A percentile compares a stretch with the other conserved stretches of the same genome.
Conservation (phyloP, 2,888 invertebrate genomes). For the Eupithecia centaureata region DNA sequence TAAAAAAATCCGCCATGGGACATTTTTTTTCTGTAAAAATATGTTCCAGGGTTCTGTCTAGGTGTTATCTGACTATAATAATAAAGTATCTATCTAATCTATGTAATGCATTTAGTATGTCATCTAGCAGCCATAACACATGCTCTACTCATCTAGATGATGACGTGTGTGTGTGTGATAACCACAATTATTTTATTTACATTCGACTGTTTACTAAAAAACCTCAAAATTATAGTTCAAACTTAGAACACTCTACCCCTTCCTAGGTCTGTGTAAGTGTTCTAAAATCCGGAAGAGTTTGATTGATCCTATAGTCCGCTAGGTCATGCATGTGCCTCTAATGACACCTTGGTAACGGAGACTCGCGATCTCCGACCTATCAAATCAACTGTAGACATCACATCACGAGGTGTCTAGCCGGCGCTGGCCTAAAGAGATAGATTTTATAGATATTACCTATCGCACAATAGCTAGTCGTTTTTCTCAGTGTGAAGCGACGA, state of each 20-base stretch:
- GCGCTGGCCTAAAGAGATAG: neutral
- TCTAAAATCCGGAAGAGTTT: slow-evolving; percentile 22
- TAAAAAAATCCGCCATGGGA: too few species aligned
- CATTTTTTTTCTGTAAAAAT: too few species aligned
- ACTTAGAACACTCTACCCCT: neutral
- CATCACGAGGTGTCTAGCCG: neutral
- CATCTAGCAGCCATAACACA: too few species aligned
- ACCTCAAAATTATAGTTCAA: too few species aligned
- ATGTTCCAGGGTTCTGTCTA: too few species aligned
- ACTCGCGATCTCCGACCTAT: neutral
- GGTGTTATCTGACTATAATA: too few species aligned
- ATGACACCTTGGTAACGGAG: neutral
- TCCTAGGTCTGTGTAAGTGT: neutral
- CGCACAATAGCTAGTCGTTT: neutral
- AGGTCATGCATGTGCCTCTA: slow-evolving; percentile 7
- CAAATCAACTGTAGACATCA: neutral
- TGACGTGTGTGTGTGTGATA: too few species aligned
- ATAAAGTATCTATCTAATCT: too few species aligned
- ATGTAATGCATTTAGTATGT: too few species aligned
- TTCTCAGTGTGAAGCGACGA: neutral
- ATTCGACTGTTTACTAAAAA: too few species aligned
- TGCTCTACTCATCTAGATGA: too few species aligned
- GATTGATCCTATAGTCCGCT: slow-evolving; percentile 10
- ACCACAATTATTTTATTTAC: too few species aligned
- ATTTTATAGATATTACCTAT: neutral